Evolutionary conservation across 2,113 vertebrate genomes (phyloP).

Genomic region (Cyphomyrus plagiostoma): DNA sequence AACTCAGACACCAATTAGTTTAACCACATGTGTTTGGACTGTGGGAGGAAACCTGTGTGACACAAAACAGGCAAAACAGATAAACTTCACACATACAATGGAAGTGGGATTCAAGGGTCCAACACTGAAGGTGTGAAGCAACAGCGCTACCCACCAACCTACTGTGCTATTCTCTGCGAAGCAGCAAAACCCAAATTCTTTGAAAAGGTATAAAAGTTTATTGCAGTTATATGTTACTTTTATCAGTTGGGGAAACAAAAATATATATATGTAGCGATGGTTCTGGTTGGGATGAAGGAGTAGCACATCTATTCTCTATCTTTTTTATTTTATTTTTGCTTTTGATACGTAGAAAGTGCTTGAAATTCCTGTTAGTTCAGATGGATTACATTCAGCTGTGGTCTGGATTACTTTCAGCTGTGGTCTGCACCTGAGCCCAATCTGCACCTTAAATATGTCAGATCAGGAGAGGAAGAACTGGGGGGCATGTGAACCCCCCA

Average conservation of each 20-base stretch:
- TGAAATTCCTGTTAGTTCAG: neutral
- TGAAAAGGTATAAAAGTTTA: neutral
- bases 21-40: neutral
- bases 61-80: neutral
- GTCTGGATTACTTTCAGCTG: neutral
- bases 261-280: neutral
- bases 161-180: neutral
- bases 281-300: neutral
- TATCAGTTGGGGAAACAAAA: neutral
- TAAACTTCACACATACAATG: neutral
- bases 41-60: neutral
- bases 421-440: neutral
- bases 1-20: neutral
- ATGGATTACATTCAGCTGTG: neutral
- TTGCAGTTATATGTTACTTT: neutral
- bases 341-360: neutral
- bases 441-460: neutral
- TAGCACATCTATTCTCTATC: neutral
- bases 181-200: neutral
- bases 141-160: neutral
- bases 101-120: neutral
- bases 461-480: neutral
- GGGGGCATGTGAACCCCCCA: no score
- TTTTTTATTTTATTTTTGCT: neutral
- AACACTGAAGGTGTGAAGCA: neutral